These are phyloP conservation scores for Candoia aspera DNA, from an alignment of 2,113 vertebrate genomes.

Conservation along the genomic window DNA sequence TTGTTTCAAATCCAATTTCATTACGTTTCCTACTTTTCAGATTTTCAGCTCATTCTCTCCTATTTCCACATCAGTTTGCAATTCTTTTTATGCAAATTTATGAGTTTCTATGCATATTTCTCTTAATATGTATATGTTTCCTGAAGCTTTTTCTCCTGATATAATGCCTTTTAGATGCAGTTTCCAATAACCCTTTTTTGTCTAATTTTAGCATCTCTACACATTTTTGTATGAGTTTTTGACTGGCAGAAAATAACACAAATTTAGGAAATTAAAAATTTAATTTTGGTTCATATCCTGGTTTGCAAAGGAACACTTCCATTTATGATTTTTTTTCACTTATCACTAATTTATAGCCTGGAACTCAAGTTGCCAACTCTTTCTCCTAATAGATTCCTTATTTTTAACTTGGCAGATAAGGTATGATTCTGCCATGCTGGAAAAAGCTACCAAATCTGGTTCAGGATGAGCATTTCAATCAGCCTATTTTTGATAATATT, in stretches of 20 bases:
- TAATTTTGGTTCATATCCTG: too few species aligned
- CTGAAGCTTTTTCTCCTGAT: not conserved
- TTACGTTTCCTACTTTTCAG: not conserved
- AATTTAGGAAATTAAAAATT: too few species aligned
- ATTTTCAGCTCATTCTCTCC: not conserved
- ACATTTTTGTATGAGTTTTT: not conserved
- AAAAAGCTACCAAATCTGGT: not conserved
- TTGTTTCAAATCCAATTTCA: not conserved
- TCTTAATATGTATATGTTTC: too few species aligned
- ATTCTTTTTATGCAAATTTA: not conserved
- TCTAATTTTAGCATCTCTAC: not conserved
- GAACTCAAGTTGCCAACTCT: too few species aligned
- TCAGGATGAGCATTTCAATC: not conserved
- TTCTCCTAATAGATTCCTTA: not conserved
- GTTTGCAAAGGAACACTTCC: too few species aligned
- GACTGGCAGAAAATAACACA: not conserved
- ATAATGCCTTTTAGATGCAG: not conserved
- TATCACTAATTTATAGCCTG: too few species aligned
- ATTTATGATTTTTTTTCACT: too few species aligned
- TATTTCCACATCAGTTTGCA: not conserved
- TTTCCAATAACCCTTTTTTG: not conserved
- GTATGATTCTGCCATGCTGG: not conserved
- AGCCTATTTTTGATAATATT: not conserved
- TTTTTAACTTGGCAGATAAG: not conserved
- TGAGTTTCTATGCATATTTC: not conserved